Base-by-base conservation (phyloP, 2,888 invertebrate species). In the Linnaemya vulpina region DNA sequence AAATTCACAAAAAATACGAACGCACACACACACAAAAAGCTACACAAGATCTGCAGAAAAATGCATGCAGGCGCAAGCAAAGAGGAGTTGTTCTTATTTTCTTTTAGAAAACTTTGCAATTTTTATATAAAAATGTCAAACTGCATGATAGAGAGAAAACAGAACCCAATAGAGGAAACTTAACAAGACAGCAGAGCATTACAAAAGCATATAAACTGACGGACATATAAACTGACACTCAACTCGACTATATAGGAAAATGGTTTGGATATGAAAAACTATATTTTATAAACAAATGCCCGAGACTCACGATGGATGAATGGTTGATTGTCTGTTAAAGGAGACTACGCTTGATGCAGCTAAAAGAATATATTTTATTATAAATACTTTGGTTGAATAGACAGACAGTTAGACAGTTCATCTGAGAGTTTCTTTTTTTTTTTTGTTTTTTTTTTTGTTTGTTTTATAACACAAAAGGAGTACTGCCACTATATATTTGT, bases 401-500 rank as follows among this genome's bases (percentile, higher is more conserved):
- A 70, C 58, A 71, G 76, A 76, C 82, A 76, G 75, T 76, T 65
- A 63, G 81, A 81, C 81, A 71, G 82, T 82, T 82, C 63, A 76
- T 70, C 70, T 70, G 43, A 49, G 22, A n/a, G 43, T 20, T 25
- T 35, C 20, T 43, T 10, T 40, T n/a, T 67, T 67, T 51, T 30
- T 25, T 17, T 68, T 68, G 38, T 73, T 74, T 8, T 46, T 9
- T 67, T 11, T 22, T 0, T 25, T 7, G 53, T 75, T 40, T 51
- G 8, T n/a, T n/a, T n/a, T n/a, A n/a, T 55, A 25, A 60, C 35
- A 38, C 46, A 51, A 51, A 62, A 25, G 17, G n/a, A 25, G 17
- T 17, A 65, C 63, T 40, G 17, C 38, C 25, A 40, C 13, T 55
- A 46, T 0, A 25, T 17, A 13, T 49, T 49, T 7, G 13, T 30